A percentile compares a stretch with the other conserved stretches of the same genome.
Conservation (phyloP, 1,140 invertebrate species). For the Harpegnathos saltator region DNA sequence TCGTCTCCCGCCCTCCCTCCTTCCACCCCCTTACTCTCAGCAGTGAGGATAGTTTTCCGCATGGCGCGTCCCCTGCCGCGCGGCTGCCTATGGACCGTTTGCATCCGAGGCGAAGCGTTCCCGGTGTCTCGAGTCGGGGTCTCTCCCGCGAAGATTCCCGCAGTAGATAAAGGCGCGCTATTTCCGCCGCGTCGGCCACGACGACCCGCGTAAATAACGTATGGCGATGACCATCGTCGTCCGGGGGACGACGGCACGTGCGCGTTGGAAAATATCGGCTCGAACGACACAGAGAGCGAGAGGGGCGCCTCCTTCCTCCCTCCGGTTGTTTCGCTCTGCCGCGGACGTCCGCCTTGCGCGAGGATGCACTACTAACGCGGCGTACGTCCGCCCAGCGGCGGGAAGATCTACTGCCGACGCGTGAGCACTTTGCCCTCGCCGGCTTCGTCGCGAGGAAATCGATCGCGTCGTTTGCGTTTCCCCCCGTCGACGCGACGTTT, state of each 20-base stretch:
- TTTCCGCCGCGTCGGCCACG: constrained; percentile 30
- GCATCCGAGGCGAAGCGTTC: constrained; percentile 58
- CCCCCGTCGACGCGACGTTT: too few relatives aligned
- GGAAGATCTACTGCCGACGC: too few relatives aligned
- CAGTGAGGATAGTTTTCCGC: constrained; percentile 66
- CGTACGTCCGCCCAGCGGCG: too few relatives aligned
- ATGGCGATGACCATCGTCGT: not conserved
- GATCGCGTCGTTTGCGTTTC: too few relatives aligned
- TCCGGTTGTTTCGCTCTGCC: too few relatives aligned
- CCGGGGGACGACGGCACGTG: constrained; percentile 10
- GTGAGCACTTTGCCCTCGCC: too few relatives aligned
- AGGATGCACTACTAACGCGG: too few relatives aligned
- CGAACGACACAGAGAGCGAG: too few relatives aligned
- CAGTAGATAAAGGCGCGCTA: constrained; percentile 28
- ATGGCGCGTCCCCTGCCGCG: constrained; percentile 15
- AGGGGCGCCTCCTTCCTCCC: too few relatives aligned
- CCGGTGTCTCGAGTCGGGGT: constrained; percentile 4
- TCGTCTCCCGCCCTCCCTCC: too few relatives aligned
- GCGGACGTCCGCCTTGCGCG: too few relatives aligned
- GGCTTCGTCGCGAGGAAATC: too few relatives aligned
- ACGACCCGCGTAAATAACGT: constrained; percentile 13
- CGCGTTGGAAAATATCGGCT: not conserved
- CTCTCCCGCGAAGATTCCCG: constrained; percentile 46
- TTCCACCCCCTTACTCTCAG: not conserved
- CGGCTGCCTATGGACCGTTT: constrained; percentile 53